A percentile compares a stretch with the other conserved stretches of the same genome.
Evolutionary conservation across 1,140 invertebrate genomes (phyloP).

Genomic region (Diuraphis noxia): DNA sequence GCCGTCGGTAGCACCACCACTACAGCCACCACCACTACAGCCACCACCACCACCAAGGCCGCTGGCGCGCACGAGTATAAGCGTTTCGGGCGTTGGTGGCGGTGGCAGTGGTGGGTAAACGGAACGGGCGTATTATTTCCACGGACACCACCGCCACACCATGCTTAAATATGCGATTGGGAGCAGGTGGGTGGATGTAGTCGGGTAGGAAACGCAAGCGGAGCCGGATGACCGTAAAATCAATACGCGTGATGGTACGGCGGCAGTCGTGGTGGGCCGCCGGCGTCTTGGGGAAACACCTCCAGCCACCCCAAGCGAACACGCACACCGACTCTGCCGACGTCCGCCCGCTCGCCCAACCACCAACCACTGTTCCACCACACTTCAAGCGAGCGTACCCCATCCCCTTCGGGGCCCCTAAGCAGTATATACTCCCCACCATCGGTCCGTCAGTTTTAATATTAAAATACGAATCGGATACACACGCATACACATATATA

Average conservation of each 20-base stretch:
- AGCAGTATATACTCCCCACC: background rate
- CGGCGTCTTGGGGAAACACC: slow-evolving; percentile 29
- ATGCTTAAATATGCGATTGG: background rate
- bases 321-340: background rate
- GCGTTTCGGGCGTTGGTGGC: background rate
- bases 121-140: background rate
- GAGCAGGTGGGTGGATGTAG: background rate
- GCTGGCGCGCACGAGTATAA: background rate
- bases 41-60: background rate
- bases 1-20: too few species aligned
- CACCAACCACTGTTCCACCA: background rate
- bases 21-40: too few species aligned
- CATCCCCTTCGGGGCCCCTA: background rate
- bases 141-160: background rate
- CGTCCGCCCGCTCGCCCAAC: too few species aligned
- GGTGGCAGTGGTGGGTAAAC: background rate
- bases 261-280: slow-evolving; percentile 6
- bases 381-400: background rate
- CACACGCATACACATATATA: background rate
- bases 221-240: slow-evolving; percentile 44
- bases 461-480: slow-evolving; percentile 1
- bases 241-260: slow-evolving; percentile 36
- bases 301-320: background rate
- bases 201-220: background rate
- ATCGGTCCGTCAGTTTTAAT: background rate